Percentiles rank a stretch among this genome's conserved stretches.
Conservation (phyloP, 1,140 invertebrate genomes). For the Brachionus koreanus region DNA sequence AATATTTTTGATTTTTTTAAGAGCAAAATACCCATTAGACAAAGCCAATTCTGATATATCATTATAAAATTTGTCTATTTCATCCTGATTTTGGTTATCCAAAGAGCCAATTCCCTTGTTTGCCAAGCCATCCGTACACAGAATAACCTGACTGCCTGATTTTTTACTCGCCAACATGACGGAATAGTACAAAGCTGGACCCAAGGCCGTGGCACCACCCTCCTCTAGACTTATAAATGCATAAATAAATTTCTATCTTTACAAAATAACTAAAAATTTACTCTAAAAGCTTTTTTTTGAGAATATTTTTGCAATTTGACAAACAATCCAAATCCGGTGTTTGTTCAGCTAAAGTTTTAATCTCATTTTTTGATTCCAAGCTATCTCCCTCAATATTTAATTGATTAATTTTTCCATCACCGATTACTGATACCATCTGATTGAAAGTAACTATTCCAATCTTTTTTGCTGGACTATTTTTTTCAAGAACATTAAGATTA, state of each 20-base stretch:
- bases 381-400: background rate
- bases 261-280: background rate
- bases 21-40: slow-evolving; percentile 47
- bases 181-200: slow-evolving; percentile 53
- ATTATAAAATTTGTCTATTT: slow-evolving; percentile 50
- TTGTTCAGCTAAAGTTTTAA: slow-evolving; percentile 48
- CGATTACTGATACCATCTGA: slow-evolving; percentile 49
- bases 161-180: slow-evolving; percentile 50
- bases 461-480: slow-evolving; percentile 51
- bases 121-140: slow-evolving; percentile 56
- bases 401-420: background rate
- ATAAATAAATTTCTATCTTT: too few relatives aligned
- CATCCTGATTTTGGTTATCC: slow-evolving; percentile 42
- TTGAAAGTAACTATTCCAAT: slow-evolving; percentile 54
- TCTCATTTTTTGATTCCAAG: slow-evolving; percentile 49
- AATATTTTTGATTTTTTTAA: background rate
- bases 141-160: slow-evolving; percentile 54
- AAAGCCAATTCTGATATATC: slow-evolving; percentile 48
- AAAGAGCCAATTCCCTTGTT: slow-evolving; percentile 55
- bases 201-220: slow-evolving; percentile 54
- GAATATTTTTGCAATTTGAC: slow-evolving; percentile 46
- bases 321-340: slow-evolving; percentile 50
- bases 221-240: slow-evolving; percentile 49
- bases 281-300: background rate
- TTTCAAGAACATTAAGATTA: slow-evolving; percentile 52